Evolutionary conservation across 2,113 vertebrate genomes (phyloP).

Genomic region (Equus przewalskii): DNA sequence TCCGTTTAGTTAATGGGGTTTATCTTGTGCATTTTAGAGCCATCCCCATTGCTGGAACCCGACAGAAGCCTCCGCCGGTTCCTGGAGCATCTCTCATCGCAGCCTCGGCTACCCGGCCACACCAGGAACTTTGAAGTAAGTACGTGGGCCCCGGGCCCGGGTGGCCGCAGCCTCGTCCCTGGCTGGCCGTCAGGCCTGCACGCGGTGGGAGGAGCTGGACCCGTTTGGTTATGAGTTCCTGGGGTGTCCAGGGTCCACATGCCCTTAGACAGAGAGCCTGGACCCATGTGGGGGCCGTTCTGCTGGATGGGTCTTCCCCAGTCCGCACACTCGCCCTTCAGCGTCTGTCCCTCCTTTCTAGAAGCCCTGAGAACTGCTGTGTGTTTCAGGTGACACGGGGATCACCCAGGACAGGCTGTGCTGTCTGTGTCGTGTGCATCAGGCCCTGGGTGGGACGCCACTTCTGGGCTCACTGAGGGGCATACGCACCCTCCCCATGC

Average conservation of each 20-base stretch:
- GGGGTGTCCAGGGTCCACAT: not conserved
- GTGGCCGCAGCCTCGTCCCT: not conserved
- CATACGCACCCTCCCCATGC: fast-evolving
- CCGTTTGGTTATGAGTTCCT: not conserved
- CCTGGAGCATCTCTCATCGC: not conserved
- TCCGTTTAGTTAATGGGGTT: fast-evolving
- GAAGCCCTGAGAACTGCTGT: not conserved
- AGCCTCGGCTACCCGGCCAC: fast-evolving
- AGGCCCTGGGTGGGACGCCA: not conserved
- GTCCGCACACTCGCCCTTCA: fast-evolving
- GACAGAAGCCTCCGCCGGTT: not conserved
- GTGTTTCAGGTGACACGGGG: not conserved
- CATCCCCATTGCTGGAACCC: not conserved
- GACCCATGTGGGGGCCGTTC: fast-evolving
- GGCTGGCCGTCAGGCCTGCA: not conserved
- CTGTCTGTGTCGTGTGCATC: fast-evolving
- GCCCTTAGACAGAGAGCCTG: not conserved
- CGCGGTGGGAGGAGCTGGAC: fast-evolving
- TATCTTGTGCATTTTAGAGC: not conserved
- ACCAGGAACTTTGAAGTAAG: slow-evolving; percentile 12
- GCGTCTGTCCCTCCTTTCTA: not conserved
- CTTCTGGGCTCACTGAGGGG: not conserved
- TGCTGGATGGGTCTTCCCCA: not conserved
- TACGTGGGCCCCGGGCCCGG: not conserved
- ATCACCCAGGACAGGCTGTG: fast-evolving